Conservation (phyloP, 2,797 vertebrate genomes). For the Thalassophryne amazonica region DNA sequence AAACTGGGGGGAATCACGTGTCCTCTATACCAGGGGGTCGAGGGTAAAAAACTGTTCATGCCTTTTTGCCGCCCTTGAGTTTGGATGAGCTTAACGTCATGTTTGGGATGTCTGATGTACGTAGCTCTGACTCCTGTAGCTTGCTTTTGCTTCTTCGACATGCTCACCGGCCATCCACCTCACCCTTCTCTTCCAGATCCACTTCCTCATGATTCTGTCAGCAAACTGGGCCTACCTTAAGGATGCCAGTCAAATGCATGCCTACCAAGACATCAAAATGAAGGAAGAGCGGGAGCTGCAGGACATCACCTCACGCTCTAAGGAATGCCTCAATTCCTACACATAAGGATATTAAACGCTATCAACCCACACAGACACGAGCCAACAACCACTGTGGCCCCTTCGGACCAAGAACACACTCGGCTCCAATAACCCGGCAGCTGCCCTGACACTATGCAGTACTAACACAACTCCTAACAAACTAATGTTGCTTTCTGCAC, state of each 20-base stretch:
- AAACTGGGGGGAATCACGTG: no score
- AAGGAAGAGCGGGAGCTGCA: constrained; percentile 99
- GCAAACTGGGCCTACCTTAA: constrained; percentile 99
- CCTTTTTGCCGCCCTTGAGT: constrained; percentile 19
- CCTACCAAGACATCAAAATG: constrained; percentile 99
- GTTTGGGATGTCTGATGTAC: constrained; percentile 44
- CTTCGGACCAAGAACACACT: constrained; percentile 77
- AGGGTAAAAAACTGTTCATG: no score
- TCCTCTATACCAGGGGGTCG: no score
- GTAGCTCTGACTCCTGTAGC: constrained; percentile 86
- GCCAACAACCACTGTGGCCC: constrained; percentile 59
- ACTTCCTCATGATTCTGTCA: constrained; percentile 99
- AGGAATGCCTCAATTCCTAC: constrained; percentile 99
- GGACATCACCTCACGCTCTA: constrained; percentile 97
- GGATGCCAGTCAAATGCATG: constrained; percentile 98
- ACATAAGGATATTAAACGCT: constrained; percentile 81
- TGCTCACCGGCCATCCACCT: constrained; percentile 96
- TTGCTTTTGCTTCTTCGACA: constrained; percentile 92
- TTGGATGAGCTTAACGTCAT: constrained; percentile 46
- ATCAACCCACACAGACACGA: constrained; percentile 23
- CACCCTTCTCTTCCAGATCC: constrained; percentile 99
- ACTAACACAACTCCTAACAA: constrained; percentile 87
- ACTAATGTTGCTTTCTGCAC: constrained; percentile 83
- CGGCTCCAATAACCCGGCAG: constrained; percentile 83
- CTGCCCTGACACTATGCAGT: constrained; percentile 78